phyloP scores from a whole-genome alignment of 2,888 invertebrate genomes.

The Drosophila recens region DNA sequence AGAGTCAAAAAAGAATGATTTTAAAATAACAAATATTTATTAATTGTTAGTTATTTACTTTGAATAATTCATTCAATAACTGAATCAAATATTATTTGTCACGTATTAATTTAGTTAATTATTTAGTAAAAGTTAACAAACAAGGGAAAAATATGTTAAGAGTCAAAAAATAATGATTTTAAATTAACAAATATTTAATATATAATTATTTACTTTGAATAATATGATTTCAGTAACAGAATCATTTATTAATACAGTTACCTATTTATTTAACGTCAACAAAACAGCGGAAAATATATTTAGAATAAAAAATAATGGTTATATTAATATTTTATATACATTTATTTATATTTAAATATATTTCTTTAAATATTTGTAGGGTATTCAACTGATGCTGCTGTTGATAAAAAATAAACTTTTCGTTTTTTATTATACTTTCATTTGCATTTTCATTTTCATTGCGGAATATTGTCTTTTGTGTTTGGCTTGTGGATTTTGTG shows the following conservation, averaged over 20 bases:
- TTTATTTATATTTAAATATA: not conserved
- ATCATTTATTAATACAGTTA: not conserved
- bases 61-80: too few relatives aligned
- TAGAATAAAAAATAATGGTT: not conserved
- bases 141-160: too few relatives aligned
- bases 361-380: not conserved
- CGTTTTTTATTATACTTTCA: constrained; percentile 9
- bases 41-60: too few relatives aligned
- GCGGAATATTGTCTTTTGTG: constrained; percentile 47
- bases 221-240: not conserved
- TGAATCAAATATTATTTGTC: too few relatives aligned
- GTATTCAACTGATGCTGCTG: constrained; percentile 18
- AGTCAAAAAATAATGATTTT: not conserved
- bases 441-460: constrained; percentile 47
- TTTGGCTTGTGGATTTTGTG: constrained; percentile 36
- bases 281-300: too few relatives aligned
- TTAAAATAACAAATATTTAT: too few relatives aligned
- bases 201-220: not conserved
- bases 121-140: not conserved
- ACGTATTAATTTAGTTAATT: not conserved
- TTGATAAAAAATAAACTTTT: not conserved
- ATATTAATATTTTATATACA: not conserved
- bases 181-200: not conserved
- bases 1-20: too few relatives aligned
- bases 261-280: not conserved